Base-by-base conservation (phyloP, 2,888 invertebrate genomes). In the Spisula subtruncata region DNA sequence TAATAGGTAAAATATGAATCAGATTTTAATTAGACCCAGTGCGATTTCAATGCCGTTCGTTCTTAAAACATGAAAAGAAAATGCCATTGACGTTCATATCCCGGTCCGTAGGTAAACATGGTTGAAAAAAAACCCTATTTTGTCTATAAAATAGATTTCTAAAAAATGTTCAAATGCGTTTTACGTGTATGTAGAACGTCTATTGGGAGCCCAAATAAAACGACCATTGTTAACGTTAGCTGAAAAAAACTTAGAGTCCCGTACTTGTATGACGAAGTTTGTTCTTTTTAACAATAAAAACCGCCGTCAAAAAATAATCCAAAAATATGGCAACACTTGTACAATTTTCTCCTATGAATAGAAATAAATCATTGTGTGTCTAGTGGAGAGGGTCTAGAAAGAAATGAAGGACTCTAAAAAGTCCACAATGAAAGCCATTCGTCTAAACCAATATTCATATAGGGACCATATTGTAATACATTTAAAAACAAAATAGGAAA, bases 11-110 rank as follows among this genome's bases (percentile, higher is more conserved):
- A 79, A 8, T 41, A 66, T 66, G 66, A 83, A 83, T 71, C 71
- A 14, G 46, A 71, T n/a, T 71, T 83, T 83, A 83, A 83, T 83
- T 83, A 66, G 66, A 83, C n/a, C 25, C 66, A 66, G 66, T 83
- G 6, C 35, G 14, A 46, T 35, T 83, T 83, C 71, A 29, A 48
- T 71, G 46, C 41, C 8, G 14, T 29, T 48, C n/a, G 60, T 83
- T 41, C 29, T 66, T 20, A 29, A 71, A 35, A 46, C 25, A 48
- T 71, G 71, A 83, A 83, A 48, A 71, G 71, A 71, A 10, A 25
- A 10, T 25, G 25, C 10, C 60, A 66, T 66, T 66, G 60, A 66
- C 60, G 60, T 66, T 25, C 25, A 66, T 20, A 25, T 25, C 60
- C 25, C 10, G 60, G 60, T 66, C 25, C 60, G 60, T 25, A 0